Percentiles rank a stretch among this genome's conserved stretches.
These are phyloP conservation scores for Lepus oiostolus DNA, from an alignment of 2,797 vertebrate genomes.

Conservation along the genomic window DNA sequence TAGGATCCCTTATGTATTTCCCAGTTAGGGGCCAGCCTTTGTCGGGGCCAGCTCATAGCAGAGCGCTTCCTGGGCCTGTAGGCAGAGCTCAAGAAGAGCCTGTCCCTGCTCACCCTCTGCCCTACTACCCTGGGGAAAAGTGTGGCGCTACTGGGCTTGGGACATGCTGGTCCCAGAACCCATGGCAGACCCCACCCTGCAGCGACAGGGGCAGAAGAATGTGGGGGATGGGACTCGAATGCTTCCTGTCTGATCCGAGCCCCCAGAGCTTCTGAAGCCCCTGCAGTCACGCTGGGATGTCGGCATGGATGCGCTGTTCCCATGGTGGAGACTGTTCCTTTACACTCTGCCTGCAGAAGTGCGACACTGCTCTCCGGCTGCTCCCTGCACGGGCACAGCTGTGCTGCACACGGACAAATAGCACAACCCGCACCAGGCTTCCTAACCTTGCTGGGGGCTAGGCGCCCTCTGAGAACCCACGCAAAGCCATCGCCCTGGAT, in stretches of 20 bases:
- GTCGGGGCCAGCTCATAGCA: background rate
- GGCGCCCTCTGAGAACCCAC: background rate
- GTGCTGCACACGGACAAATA: background rate
- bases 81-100: background rate
- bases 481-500: background rate
- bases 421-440: background rate
- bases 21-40: background rate
- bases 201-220: background rate
- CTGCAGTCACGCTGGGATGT: background rate
- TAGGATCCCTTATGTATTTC: background rate
- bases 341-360: background rate
- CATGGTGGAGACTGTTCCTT: background rate
- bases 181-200: background rate
- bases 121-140: background rate
- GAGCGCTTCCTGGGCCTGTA: background rate
- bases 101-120: background rate
- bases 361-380: background rate
- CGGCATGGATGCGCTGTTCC: background rate
- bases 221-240: background rate
- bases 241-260: background rate
- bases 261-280: background rate
- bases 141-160: background rate
- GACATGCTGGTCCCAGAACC: background rate
- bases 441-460: background rate
- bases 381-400: background rate